A percentile compares a stretch with the other conserved stretches of the same genome.
Evolutionary conservation across 2,888 invertebrate genomes (phyloP).

Genomic region (Synergus japonicus): DNA sequence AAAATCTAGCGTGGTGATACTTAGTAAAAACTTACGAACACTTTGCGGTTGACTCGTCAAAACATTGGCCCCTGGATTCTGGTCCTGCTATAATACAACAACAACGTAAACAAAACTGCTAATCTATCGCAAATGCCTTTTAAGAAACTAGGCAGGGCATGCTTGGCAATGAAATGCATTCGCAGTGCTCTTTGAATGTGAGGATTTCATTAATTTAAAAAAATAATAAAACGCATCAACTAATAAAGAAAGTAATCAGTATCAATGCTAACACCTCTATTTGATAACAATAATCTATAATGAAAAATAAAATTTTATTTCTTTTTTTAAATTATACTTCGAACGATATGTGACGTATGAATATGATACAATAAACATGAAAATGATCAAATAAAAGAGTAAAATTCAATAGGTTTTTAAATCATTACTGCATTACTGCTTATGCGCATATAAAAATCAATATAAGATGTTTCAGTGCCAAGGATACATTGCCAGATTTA

Average conservation of each 20-base stretch:
- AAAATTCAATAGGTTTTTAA: neutral
- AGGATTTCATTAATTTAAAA: constrained; percentile 16
- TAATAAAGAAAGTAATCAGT: neutral
- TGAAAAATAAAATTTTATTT: neutral
- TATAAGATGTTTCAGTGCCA: constrained; percentile 62
- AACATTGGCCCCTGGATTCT: constrained; percentile 72
- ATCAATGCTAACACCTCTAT: neutral
- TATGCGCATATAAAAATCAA: constrained; percentile 29
- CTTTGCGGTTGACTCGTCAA: constrained; percentile 74
- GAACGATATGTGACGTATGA: constrained; percentile 14
- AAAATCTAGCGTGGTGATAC: constrained; percentile 56
- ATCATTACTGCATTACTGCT: neutral
- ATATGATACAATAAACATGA: neutral
- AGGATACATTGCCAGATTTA: constrained; percentile 60
- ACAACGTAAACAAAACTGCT: constrained; percentile 76
- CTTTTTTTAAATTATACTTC: neutral
- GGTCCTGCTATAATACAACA: constrained; percentile 77
- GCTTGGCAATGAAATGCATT: constrained; percentile 66
- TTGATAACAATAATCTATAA: neutral
- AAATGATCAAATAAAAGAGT: neutral
- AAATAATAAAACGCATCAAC: constrained; percentile 1
- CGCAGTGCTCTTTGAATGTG: constrained; percentile 35
- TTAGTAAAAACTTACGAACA: constrained; percentile 70
- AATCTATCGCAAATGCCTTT: constrained; percentile 64
- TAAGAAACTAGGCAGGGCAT: constrained; percentile 61